Percentiles rank a stretch among this genome's conserved stretches.
Conservation (phyloP, 2,888 invertebrate genomes). For the Petrophora chlorosata region DNA sequence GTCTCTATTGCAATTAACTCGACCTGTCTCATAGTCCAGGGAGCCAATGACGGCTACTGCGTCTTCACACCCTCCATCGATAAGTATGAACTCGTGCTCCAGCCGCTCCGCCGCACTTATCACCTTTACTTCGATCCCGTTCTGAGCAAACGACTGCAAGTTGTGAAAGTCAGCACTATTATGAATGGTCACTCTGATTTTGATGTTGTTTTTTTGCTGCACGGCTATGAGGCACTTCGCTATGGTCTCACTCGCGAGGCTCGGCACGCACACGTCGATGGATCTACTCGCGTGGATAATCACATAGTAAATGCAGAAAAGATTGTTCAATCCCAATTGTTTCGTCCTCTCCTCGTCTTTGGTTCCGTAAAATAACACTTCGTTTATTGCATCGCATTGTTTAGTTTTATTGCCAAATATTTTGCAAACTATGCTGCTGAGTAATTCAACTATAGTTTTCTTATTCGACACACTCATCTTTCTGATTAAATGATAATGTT, state of each 20-base stretch:
- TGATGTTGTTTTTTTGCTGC: constrained; percentile 47
- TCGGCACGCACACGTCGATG: constrained; percentile 63
- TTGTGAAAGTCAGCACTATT: constrained; percentile 45
- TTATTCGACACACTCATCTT: not conserved
- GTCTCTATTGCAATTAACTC: constrained; percentile 54
- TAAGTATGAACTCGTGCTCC: constrained; percentile 63
- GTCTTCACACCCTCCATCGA: constrained; percentile 48
- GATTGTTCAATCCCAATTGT: constrained; percentile 56
- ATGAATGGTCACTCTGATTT: constrained; percentile 57
- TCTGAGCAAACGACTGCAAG: constrained; percentile 45
- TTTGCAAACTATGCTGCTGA: not conserved
- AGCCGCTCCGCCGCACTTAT: constrained; percentile 48
- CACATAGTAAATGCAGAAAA: constrained; percentile 60
- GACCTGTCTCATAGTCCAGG: constrained; percentile 52
- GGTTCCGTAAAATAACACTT: constrained; percentile 62
- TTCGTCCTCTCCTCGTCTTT: constrained; percentile 46
- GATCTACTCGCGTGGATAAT: constrained; percentile 54
- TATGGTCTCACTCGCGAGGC: constrained; percentile 54
- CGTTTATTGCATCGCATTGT: constrained; percentile 50
- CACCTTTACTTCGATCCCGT: constrained; percentile 58
- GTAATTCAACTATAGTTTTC: not conserved
- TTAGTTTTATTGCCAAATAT: constrained; percentile 16
- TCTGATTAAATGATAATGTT: no score
- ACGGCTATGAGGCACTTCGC: constrained; percentile 53
- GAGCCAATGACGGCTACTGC: constrained; percentile 61